Base-by-base conservation (phyloP, 2,113 vertebrate species). In the Plecotus auritus region DNA sequence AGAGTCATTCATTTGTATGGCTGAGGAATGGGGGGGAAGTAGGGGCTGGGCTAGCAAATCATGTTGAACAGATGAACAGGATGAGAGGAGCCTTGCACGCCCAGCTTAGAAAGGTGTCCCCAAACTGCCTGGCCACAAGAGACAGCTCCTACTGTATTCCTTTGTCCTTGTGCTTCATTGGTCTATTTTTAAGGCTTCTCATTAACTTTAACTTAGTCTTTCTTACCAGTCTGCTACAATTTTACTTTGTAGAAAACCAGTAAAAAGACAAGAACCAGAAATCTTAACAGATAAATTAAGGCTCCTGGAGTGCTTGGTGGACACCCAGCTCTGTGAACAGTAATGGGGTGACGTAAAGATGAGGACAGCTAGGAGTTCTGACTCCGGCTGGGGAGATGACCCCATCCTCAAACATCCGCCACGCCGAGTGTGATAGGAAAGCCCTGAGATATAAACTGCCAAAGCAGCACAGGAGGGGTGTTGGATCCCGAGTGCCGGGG, bases 381-480 rank as follows among this genome's bases (percentile, higher is more conserved):
- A 67, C 4, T 69, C 17, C 9, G 13, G 28, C 28, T 18, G 6
- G 13, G 1, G 18, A 88, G 49, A 59, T 7, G 0, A 20, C 83
- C 3, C 4, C 4, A 13, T 61, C 40, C 3, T 20, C 70, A 82
- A 1, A 9, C n/a, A 16, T 1, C 47, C 54, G 18, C 51, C 26
- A 4, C 1, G 12, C 1, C 28, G 9, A 54, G 32, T 0, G 0
- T 11, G 3, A 1, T 26, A 5, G 72, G 9, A 49, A 23, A 78
- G 42, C 7, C 22, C 0, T 0, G 35, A n/a, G 20, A 2, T 7
- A 3, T 22, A 4, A 0, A 18, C 30, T 61, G 64, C 17, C 4
- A 1, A 1, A 2, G n/a, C 9, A 10, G 20, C 91, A 12, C 11
- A 12, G 30, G 23, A 5, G 78, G 26, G 22, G 20, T 5, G 1